Evolutionary conservation across 2,113 vertebrate genomes (phyloP).

Genomic region (Poicephalus meyeri): DNA sequence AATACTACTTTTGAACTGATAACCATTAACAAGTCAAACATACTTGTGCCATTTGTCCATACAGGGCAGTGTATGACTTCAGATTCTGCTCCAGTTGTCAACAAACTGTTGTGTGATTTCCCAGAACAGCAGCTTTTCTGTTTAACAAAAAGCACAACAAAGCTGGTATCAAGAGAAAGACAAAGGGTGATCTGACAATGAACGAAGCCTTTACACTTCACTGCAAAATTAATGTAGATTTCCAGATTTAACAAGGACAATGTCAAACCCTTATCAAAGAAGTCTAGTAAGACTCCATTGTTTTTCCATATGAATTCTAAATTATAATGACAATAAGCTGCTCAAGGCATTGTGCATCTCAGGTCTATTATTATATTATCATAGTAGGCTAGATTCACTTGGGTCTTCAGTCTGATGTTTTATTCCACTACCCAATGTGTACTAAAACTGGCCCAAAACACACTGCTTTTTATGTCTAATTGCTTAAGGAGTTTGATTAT

Average conservation of each 20-base stretch:
- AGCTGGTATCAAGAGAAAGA: background rate
- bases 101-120: background rate
- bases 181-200: constrained; percentile 3
- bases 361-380: background rate
- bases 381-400: constrained; percentile 7
- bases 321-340: constrained; percentile 35
- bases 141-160: background rate
- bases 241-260: constrained; percentile 22
- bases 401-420: constrained; percentile 21
- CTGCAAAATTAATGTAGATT: constrained; percentile 17
- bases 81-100: constrained; percentile 29
- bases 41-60: background rate
- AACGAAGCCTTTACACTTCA: constrained; percentile 32
- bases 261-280: constrained; percentile 30
- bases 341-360: constrained; percentile 26
- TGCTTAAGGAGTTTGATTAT: constrained; percentile 1
- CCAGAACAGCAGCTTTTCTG: background rate
- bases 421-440: background rate
- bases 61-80: background rate
- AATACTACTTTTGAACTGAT: constrained; percentile 13
- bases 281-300: constrained; percentile 30
- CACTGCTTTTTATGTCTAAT: background rate
- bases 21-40: background rate
- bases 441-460: background rate
- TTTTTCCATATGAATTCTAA: constrained; percentile 48